Conservation (phyloP, 2,113 vertebrate species). For the Pluvialis apricaria region DNA sequence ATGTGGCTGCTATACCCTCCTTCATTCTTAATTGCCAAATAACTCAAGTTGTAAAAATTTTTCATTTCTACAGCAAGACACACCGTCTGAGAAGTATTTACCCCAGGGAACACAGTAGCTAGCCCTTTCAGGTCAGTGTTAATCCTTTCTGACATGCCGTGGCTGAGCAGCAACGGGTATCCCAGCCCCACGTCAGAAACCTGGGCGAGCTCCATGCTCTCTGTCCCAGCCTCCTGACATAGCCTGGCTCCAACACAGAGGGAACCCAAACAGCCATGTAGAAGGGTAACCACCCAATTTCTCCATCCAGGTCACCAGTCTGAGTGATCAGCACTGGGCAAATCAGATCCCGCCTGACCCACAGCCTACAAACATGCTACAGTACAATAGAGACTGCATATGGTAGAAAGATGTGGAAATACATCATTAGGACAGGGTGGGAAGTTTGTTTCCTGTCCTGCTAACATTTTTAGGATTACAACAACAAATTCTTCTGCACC, state of each 20-base stretch:
- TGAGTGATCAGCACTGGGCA: background rate
- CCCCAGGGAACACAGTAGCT: background rate
- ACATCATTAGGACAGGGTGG: background rate
- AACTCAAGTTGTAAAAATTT: background rate
- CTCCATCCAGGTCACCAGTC: background rate
- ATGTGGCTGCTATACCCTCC: background rate
- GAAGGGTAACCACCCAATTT: background rate
- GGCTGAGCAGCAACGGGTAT: background rate
- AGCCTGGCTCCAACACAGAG: background rate
- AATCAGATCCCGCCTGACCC: background rate
- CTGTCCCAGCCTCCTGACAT: background rate
- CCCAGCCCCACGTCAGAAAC: background rate
- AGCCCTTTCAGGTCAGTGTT: accelerated
- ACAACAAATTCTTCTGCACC: background rate
- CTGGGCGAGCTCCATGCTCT: background rate
- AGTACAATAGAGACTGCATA: background rate
- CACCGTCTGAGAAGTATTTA: background rate
- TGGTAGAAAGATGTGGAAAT: background rate
- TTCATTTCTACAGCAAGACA: background rate
- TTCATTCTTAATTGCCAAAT: background rate
- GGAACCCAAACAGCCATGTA: background rate
- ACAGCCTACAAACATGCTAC: background rate
- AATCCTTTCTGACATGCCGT: background rate
- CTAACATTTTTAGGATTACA: background rate
- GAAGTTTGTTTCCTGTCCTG: background rate